A percentile compares a stretch with the other conserved stretches of the same genome.
phyloP scores from a whole-genome alignment of 2,888 invertebrate species.

The Spialia ferax region DNA sequence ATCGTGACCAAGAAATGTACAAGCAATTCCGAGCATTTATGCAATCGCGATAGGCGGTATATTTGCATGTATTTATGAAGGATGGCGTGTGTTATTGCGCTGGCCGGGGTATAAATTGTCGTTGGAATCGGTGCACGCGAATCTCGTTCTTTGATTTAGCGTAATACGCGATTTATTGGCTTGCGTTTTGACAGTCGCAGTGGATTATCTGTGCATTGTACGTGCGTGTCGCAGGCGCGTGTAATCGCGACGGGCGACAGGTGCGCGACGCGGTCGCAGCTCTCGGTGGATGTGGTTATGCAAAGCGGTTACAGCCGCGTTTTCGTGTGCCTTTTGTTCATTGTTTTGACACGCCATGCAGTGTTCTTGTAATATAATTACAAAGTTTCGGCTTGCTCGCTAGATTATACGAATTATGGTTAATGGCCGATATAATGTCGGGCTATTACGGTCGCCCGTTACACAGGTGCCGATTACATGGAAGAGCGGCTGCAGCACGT shows the following conservation, averaged over 20 bases:
- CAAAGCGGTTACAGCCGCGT: constrained; percentile 29
- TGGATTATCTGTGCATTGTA: constrained; percentile 36
- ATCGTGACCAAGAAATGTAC: constrained; percentile 22
- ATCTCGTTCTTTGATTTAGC: constrained; percentile 35
- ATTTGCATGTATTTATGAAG: constrained; percentile 38
- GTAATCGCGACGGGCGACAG: constrained; percentile 40
- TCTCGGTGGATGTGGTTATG: constrained; percentile 32
- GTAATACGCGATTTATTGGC: constrained; percentile 39
- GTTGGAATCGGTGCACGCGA: constrained; percentile 19
- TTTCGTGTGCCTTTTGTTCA: constrained; percentile 38
- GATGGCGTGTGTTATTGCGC: constrained; percentile 33
- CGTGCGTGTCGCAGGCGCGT: constrained; percentile 40
- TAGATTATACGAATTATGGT: constrained; percentile 25
- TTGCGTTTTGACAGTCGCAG: constrained; percentile 20
- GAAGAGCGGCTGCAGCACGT: constrained; percentile 7
- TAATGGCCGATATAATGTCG: constrained; percentile 31
- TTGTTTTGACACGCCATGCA: constrained; percentile 36
- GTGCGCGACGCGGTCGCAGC: constrained; percentile 29
- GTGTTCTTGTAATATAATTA: constrained; percentile 24
- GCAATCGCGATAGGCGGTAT: constrained; percentile 30
- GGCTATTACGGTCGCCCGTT: constrained; percentile 13
- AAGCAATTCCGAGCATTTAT: constrained; percentile 35
- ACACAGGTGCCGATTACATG: constrained; percentile 6
- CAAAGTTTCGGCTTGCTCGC: constrained; percentile 4
- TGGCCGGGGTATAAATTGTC: constrained; percentile 21